Evolutionary conservation across 2,797 vertebrate genomes (phyloP), one percentile per base, ranked within the genome.

Genomic region (Melopsittacus undulatus): DNA sequence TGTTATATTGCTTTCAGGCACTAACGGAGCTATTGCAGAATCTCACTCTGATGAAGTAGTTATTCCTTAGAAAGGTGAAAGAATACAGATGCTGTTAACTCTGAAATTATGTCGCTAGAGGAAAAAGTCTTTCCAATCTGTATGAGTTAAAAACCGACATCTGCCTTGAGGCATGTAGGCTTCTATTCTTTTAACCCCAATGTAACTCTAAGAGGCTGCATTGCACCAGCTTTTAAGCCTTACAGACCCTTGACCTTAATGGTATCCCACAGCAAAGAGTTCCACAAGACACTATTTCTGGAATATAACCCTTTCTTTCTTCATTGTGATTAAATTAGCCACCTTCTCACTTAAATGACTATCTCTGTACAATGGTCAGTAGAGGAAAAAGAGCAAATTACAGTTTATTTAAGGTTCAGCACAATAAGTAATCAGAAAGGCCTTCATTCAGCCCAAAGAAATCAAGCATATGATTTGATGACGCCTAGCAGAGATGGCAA

Each of bases 351-450:
- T 86, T 76, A 82, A 81, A 57, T 36, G 7, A 73, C 45, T 59
- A 12, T 70, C 59, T 76, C 77, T 92, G 51, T 70, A 64, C 26
- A 59, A 62, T 36, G 82, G 92, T 52, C 85, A 91, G 85, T 18
- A n/a, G 20, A 91, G 57, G 38, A 73, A 81, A 77, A 90, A 51
- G 11, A 91, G 61, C 5, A 91, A 92, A 80, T 54, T n/a, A 48
- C 29, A 59, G 52, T 27, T 91, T 87, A 67, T 74, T 94, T 82
- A 82, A 40, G 26, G n/a, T 82, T 73, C 63, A 94, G 56, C 48
- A 94, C 63, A 96, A 92, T 9, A 90, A 45, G 29, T 57, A 91
- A 94, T 90, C 67, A 91, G 38, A 88, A 92, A 77, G 38, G 51
- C 26, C 51, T 78, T 76, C 79, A 54, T 46, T 88, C 38, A 75